Base-by-base conservation (phyloP, 2,888 invertebrate species). In the Sycophila texana region DNA sequence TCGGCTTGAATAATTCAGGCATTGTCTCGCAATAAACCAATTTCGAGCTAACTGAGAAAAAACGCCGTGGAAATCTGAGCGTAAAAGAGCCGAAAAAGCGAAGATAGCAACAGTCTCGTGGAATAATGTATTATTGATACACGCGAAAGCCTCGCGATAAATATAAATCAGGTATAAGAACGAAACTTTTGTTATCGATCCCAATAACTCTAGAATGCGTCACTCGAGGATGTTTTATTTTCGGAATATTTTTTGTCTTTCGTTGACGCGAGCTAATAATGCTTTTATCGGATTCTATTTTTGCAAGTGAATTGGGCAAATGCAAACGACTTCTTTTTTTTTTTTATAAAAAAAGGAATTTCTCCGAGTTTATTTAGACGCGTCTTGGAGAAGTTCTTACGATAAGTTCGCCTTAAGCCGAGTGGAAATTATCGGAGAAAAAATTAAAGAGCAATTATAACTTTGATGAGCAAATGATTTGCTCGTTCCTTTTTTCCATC, bases 1-100 rank as follows among this genome's bases (percentile, higher is more conserved):
- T 83, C 85, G 84, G 84, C 83, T 83, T 89, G 89, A 89, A 89
- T 89, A 86, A 89, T 89, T 88, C 89, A 89, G 89, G 85, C 86
- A 85, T 87, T 88, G 87, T 86, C 86, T 86, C 84, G 81, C 86
- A 86, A 87, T 87, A 88, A 88, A 87, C 87, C 88, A 88, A 89
- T 89, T 89, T 88, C 86, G 83, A 82, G 84, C 67, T 79, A 79
- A 72, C 79, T 53, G 75, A 76, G 72, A 70, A 79, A 78, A 74
- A 79, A 68, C 55, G 20, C 53, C 61, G 30, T 63, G 51, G 49
- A 47, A 20, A 66, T 39, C 39, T 39, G 39, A 39, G 0, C 39
- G 39, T 39, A 14, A 49, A 30, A 58, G 18, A 26, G n/a, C 10
- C 12, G 18, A 18, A 51, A 53, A 60, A 16, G 18, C 18, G 18